Conservation (phyloP, 2,888 invertebrate genomes). For the Entomobrya multifasciata region DNA sequence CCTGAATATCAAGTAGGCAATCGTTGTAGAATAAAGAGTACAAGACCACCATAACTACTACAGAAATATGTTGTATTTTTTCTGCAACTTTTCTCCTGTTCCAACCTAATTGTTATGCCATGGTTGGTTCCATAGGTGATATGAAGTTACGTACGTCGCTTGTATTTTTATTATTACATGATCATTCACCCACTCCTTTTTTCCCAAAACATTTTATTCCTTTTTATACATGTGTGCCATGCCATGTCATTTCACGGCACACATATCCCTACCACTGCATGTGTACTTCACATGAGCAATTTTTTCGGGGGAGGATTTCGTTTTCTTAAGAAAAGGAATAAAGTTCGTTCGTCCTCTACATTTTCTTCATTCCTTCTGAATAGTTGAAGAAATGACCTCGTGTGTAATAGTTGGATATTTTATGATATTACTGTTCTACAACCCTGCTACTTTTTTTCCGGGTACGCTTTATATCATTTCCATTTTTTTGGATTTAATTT, state of each 20-base stretch:
- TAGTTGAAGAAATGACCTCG: too few relatives aligned
- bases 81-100: background rate
- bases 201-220: too few relatives aligned
- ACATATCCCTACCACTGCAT: too few relatives aligned
- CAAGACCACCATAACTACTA: background rate
- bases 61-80: background rate
- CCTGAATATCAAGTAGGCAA: slow-evolving; percentile 57
- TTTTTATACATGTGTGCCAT: background rate
- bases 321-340: background rate
- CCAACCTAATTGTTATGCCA: background rate
- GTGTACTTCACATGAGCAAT: background rate
- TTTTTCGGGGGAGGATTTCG: background rate
- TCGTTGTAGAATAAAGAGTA: slow-evolving; percentile 7
- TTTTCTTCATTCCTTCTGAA: slow-evolving; percentile 3
- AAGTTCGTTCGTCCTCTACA: background rate
- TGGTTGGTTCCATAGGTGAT: background rate
- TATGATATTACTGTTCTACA: too few relatives aligned
- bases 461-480: too few relatives aligned
- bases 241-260: too few relatives aligned
- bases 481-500: too few relatives aligned
- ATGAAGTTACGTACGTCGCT: background rate
- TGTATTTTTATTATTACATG: background rate
- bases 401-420: too few relatives aligned
- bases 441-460: too few relatives aligned
- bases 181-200: background rate